Base-by-base conservation (phyloP, 2,797 vertebrate species). In the Morus bassanus region DNA sequence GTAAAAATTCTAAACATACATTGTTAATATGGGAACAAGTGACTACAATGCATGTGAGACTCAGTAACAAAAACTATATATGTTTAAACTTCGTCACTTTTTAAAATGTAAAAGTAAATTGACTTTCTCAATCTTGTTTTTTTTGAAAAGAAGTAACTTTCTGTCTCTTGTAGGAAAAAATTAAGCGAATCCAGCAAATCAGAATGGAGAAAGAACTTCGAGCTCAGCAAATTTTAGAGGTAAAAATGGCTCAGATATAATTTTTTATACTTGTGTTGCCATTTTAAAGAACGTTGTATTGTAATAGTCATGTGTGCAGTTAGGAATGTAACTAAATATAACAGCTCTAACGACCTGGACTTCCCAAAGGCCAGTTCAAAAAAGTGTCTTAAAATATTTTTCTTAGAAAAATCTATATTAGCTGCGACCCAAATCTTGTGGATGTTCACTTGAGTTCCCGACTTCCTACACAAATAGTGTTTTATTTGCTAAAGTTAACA, bases 211-310 rank as follows among this genome's bases (percentile, higher is more conserved):
- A 99, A 97, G 99, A 99, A 98, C 98, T 99, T 97, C 98, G 99
- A 97, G 99, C 99, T 89, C 99, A 99, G 97, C 99, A 99, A 97
- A 99, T 99, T 98, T 98, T 99, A 54, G 99, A 99, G 99, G 99
- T 99, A 98, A 87, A 97, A 91, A 88, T 78, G 50, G 54, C 88
- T 95, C 53, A 81, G 87, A 86, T 89, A 30, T 22, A 68, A 28
- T 54, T 91, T 95, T 45, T 45, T 45, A 45, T 45, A 45, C 18
- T 82, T 73, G 39, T 80, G 48, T 67, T 94, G 35, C 31, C 16
- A 6, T 70, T 70, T 75, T 74, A 85, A 69, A 87, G 45, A 74
- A 28, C n/a, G 21, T 91, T 43, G 4, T 79, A 22, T 79, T 87
- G 60, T 56, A 93, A 70, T 60, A 76, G 35, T 77, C 31, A 60